Conservation (phyloP, 2,797 vertebrate species). For the Chaetophractus vellerosus region DNA sequence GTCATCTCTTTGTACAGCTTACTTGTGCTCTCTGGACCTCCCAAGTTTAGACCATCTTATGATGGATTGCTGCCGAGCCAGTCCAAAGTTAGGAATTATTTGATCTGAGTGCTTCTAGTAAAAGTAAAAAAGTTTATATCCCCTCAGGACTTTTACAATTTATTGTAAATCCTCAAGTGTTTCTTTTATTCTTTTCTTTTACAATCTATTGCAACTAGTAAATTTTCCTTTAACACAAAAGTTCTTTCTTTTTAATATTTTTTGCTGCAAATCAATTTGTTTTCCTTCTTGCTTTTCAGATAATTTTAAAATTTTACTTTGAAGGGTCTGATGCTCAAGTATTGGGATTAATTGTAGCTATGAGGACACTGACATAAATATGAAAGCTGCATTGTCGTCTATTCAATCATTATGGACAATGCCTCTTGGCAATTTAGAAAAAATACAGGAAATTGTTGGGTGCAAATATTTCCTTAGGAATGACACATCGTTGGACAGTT, state of each 20-base stretch:
- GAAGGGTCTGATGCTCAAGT: not conserved
- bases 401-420: not conserved
- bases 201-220: not conserved
- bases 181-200: not conserved
- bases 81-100: not conserved
- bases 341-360: not conserved
- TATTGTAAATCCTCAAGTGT: not conserved
- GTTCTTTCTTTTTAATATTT: not conserved
- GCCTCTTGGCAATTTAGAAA: not conserved
- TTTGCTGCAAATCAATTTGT: not conserved
- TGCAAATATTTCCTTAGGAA: not conserved
- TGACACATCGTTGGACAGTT: too few relatives aligned
- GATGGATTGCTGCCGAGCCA: not conserved
- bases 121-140: not conserved
- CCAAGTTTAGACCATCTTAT: not conserved
- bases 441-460: not conserved
- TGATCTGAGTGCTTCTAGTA: not conserved
- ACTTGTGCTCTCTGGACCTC: not conserved
- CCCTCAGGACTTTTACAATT: not conserved
- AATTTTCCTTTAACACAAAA: not conserved
- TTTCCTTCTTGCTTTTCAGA: not conserved
- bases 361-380: not conserved
- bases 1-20: not conserved
- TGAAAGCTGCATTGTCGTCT: not conserved
- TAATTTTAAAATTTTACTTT: not conserved